phyloP scores from a whole-genome alignment of 2,113 vertebrate species.

The Carassius carassius region DNA sequence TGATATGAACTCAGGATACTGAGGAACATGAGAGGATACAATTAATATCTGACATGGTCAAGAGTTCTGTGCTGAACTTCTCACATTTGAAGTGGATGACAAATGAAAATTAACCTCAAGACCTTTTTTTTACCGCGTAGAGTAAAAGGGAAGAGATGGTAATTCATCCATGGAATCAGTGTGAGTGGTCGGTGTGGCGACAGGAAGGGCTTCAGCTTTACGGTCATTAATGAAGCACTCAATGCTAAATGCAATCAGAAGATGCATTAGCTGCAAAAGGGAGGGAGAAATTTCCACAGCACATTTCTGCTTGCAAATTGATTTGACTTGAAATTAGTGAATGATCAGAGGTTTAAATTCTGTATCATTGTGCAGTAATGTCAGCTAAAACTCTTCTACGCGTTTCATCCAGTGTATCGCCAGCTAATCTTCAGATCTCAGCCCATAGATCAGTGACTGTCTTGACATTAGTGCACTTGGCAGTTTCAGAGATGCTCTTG shows the following conservation, averaged over 20 bases:
- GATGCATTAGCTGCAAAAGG: constrained; percentile 71
- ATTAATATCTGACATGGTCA: constrained; percentile 73
- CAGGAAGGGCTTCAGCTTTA: constrained; percentile 77
- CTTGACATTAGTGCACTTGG: neutral
- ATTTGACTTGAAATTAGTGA: constrained; percentile 63
- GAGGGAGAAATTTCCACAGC: constrained; percentile 60
- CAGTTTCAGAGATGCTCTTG: neutral
- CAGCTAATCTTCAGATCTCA: neutral
- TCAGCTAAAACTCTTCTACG: neutral
- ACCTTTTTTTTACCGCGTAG: constrained; percentile 71
- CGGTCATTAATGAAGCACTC: constrained; percentile 75
- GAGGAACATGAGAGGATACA: constrained; percentile 66
- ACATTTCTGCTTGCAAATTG: constrained; percentile 49
- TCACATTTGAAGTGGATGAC: constrained; percentile 69
- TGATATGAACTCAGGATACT: constrained; percentile 24
- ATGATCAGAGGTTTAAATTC: constrained; percentile 50
- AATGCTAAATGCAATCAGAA: constrained; percentile 73
- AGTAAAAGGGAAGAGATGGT: constrained; percentile 72
- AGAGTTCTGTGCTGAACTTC: constrained; percentile 72
- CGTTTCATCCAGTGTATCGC: neutral
- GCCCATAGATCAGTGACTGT: neutral
- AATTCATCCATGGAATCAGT: constrained; percentile 75
- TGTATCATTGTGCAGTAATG: constrained; percentile 1
- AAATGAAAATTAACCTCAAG: constrained; percentile 74
- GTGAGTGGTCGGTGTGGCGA: constrained; percentile 67